Percentiles rank a stretch among this genome's conserved stretches.
phyloP scores from a whole-genome alignment of 2,797 vertebrate genomes.

The Rallus crepitans region DNA sequence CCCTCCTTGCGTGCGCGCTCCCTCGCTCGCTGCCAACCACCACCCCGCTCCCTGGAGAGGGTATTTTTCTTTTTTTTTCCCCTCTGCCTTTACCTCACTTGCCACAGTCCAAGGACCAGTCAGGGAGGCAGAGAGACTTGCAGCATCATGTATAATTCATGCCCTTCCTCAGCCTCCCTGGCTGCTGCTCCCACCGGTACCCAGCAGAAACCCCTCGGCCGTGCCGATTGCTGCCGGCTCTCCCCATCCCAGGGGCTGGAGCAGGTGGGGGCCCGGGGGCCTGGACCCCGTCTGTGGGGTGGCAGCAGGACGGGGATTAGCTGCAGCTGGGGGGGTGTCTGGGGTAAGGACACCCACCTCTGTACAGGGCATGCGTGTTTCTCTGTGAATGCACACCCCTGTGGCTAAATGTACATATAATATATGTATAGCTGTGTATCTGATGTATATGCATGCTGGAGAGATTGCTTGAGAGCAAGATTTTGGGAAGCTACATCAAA shows the following conservation, averaged over 20 bases:
- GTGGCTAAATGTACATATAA: background rate
- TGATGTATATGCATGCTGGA: fast-evolving
- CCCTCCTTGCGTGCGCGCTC: slow-evolving; percentile 69
- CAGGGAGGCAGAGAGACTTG: slow-evolving; percentile 33
- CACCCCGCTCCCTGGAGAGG: slow-evolving; percentile 49
- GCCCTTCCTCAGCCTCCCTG: background rate
- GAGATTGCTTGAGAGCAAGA: fast-evolving
- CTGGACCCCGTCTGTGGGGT: background rate
- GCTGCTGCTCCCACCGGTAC: background rate
- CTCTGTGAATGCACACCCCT: fast-evolving
- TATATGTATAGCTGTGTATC: fast-evolving
- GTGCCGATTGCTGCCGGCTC: background rate
- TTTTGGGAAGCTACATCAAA: background rate
- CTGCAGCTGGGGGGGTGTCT: background rate
- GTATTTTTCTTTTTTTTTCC: too few species aligned
- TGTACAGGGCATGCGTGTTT: fast-evolving
- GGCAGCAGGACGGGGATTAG: background rate
- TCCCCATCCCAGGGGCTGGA: background rate
- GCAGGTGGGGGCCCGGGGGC: background rate
- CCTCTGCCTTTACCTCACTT: slow-evolving; percentile 69
- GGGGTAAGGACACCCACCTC: background rate
- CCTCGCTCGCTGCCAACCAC: slow-evolving; percentile 47
- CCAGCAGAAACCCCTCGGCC: background rate
- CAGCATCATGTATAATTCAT: slow-evolving; percentile 63
- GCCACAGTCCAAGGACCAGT: slow-evolving; percentile 69